Conservation (phyloP, 2,888 invertebrate species). For the Eristalinus sepulchralis region DNA sequence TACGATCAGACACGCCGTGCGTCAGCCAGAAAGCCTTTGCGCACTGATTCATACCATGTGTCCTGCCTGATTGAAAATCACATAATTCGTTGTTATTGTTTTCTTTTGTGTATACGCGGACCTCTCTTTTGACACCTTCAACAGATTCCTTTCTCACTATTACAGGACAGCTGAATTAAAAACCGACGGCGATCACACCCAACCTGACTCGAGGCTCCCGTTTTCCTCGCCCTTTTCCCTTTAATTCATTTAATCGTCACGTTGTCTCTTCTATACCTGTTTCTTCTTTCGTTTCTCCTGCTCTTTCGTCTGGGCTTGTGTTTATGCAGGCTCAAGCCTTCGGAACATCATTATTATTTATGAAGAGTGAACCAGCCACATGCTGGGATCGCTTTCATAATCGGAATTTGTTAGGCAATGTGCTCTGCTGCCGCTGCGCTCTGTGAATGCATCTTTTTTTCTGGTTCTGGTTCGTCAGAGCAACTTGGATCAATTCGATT, state of each 20-base stretch:
- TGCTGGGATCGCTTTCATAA: constrained; percentile 62
- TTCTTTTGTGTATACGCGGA: constrained; percentile 41
- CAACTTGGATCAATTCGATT: constrained; percentile 51
- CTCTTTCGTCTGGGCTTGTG: not conserved
- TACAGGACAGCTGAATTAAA: constrained; percentile 66
- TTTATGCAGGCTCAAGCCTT: constrained; percentile 11
- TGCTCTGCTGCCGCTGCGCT: constrained; percentile 23
- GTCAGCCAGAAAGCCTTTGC: not conserved
- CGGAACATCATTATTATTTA: constrained; percentile 57
- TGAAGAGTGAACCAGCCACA: constrained; percentile 49
- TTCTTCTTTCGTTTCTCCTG: not conserved
- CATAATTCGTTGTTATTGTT: constrained; percentile 65
- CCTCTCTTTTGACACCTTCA: constrained; percentile 65
- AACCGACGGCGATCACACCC: constrained; percentile 35
- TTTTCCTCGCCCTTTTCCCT: constrained; percentile 17
- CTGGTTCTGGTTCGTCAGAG: constrained; percentile 20
- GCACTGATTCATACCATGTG: constrained; percentile 5
- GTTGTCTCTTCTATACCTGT: constrained; percentile 11
- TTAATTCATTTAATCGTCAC: not conserved
- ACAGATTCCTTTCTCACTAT: constrained; percentile 53
- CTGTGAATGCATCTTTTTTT: constrained; percentile 35
- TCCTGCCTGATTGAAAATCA: constrained; percentile 61
- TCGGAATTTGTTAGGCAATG: constrained; percentile 61
- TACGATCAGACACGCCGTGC: constrained; percentile 37
- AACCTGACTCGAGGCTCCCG: constrained; percentile 51